These are phyloP conservation scores for Grapholita molesta DNA, from an alignment of 1,140 invertebrate genomes.

Conservation along the genomic window DNA sequence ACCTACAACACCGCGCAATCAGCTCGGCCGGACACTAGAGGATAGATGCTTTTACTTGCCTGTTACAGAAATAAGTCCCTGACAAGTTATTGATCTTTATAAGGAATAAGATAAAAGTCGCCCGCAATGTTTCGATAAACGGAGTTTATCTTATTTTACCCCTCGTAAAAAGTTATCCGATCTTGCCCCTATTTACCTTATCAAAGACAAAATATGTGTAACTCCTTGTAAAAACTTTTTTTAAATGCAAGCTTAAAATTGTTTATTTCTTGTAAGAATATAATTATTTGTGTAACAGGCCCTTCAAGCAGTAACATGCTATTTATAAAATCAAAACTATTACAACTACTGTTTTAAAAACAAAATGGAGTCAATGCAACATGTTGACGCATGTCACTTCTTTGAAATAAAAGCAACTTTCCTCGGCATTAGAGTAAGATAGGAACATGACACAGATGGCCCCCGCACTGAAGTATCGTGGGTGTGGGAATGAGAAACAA, in stretches of 20 bases:
- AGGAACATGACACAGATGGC: neutral
- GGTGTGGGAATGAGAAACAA: neutral
- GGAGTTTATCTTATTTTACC: neutral
- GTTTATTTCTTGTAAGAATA: too few species aligned
- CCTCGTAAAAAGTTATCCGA: too few species aligned
- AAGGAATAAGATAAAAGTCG: neutral
- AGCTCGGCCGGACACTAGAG: neutral
- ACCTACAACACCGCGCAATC: conserved; percentile 44
- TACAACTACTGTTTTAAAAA: neutral
- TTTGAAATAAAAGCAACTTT: neutral
- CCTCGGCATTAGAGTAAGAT: neutral
- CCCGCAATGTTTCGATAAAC: neutral
- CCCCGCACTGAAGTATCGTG: conserved; percentile 7
- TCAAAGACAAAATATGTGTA: too few species aligned
- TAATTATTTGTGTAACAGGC: too few species aligned
- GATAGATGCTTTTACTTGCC: neutral
- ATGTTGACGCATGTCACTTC: neutral
- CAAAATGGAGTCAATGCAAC: neutral
- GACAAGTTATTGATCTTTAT: neutral
- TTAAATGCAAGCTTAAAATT: too few species aligned
- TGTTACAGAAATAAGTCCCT: neutral
- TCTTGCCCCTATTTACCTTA: too few species aligned
- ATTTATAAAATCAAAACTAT: too few species aligned
- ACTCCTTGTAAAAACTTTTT: too few species aligned
- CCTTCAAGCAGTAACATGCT: too few species aligned